These are phyloP conservation scores for Achroia grisella DNA, from an alignment of 1,140 invertebrate species.

Conservation along the genomic window DNA sequence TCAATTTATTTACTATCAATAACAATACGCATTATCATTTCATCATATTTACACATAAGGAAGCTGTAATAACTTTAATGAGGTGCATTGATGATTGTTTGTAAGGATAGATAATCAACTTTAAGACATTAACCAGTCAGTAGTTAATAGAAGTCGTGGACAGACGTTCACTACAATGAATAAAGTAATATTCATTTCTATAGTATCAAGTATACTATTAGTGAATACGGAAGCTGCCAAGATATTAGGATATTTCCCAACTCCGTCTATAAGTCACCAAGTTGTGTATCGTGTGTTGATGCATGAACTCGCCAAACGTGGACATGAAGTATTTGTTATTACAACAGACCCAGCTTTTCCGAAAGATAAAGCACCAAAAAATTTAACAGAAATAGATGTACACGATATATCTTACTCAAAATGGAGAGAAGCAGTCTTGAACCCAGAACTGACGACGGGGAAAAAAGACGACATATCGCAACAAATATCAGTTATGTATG, in stretches of 20 bases:
- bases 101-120: not conserved
- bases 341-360: conserved; percentile 27
- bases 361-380: conserved; percentile 10
- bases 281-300: conserved; percentile 48
- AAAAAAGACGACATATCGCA: conserved; percentile 8
- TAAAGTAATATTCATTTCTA: conserved; percentile 1
- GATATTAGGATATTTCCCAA: conserved; percentile 63
- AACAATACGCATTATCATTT: too few species aligned
- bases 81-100: not conserved
- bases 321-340: conserved; percentile 35
- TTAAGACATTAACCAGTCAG: not conserved
- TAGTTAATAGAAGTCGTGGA: not conserved
- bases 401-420: conserved; percentile 21
- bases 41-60: not conserved
- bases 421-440: conserved; percentile 5
- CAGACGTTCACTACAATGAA: not conserved
- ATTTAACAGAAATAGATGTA: conserved; percentile 32
- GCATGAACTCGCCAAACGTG: conserved; percentile 15
- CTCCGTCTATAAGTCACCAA: conserved; percentile 58
- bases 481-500: conserved; percentile 10
- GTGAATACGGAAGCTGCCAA: conserved; percentile 17
- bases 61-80: not conserved
- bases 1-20: too few species aligned
- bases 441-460: conserved; percentile 1
- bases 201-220: not conserved